phyloP scores from a whole-genome alignment of 2,797 vertebrate genomes.

The Pseudotriccus pelzelni region DNA sequence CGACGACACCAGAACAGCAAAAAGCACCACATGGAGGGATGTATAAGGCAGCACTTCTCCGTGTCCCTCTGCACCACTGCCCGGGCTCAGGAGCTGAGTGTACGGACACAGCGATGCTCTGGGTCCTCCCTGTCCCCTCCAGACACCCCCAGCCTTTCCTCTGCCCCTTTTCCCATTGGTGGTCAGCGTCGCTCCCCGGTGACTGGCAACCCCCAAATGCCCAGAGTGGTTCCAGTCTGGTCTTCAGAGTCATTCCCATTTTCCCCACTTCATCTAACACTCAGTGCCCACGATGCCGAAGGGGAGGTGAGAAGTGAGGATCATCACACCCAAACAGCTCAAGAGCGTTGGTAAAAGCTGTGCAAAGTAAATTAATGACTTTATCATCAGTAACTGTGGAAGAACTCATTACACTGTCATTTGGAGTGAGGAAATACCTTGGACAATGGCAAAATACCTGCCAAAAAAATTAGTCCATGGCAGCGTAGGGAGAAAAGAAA shows the following conservation, averaged over 20 bases:
- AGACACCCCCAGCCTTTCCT: background rate
- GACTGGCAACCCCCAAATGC: background rate
- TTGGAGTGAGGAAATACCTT: constrained; percentile 43
- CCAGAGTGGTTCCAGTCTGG: background rate
- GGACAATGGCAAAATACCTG: background rate
- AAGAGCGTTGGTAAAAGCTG: background rate
- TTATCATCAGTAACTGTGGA: constrained; percentile 4
- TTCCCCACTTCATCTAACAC: background rate
- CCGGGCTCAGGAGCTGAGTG: background rate
- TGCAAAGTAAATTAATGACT: constrained; percentile 9
- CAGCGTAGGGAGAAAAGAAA: background rate
- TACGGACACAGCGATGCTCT: accelerated
- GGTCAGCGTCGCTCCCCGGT: accelerated
- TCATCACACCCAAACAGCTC: background rate
- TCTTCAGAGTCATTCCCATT: constrained; percentile 8
- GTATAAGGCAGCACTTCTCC: background rate
- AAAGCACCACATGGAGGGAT: background rate
- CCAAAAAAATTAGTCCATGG: background rate
- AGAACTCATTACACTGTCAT: constrained; percentile 27
- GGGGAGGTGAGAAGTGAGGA: background rate
- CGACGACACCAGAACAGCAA: background rate
- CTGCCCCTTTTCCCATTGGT: background rate
- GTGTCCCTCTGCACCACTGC: background rate
- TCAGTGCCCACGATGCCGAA: background rate
- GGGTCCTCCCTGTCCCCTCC: background rate